Base-by-base conservation (phyloP, 2,888 invertebrate genomes). In the Stegana nigrithorax region DNA sequence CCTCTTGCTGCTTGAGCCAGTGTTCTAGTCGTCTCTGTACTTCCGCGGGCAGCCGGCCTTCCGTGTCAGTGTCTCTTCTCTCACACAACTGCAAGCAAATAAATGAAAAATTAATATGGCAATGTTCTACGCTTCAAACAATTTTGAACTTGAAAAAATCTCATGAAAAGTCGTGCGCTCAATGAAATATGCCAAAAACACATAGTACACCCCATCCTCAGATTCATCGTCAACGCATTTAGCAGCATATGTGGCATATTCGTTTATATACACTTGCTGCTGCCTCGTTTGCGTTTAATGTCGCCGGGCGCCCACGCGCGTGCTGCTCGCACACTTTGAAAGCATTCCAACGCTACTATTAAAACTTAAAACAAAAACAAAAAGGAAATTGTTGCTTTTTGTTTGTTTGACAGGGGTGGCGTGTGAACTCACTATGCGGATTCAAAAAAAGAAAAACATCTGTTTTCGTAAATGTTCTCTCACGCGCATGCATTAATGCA, bases 141-240 rank as follows among this genome's bases (percentile, higher is more conserved):
- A 66, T 74, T 61, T 62, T 78, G 75, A 79, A 78, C 80, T 79
- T 78, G 78, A 79, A 72, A 79, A 55, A 63, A 69, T 78, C 68
- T 27, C 70, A 47, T 14, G 44, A 29, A 53, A 39, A 47, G 6
- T n/a, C n/a, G n/a, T n/a, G n/a, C 67, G 45, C 63, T 75, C 76
- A 78, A 75, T 75, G 76, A 70, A 73, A 66, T 47, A 53, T 59
- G 17, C 12, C 45, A 45, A 45, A 8, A 12, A 17, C 42, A 10
- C 10, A 14, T 17, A 42, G n/a, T 10, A 36, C 10, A 6, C 6
- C 10, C 26, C 21, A 27, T 23, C 42, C 32, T 44, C 23, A 44
- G 60, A 25, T 26, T 39, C 29, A 58, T 42, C 65, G 59, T n/a
- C 29, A 12, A 1, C 25, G 12, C 7, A 7, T n/a, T 17, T 17